phyloP scores from a whole-genome alignment of 2,888 invertebrate genomes.

The Apodemia duryi region DNA sequence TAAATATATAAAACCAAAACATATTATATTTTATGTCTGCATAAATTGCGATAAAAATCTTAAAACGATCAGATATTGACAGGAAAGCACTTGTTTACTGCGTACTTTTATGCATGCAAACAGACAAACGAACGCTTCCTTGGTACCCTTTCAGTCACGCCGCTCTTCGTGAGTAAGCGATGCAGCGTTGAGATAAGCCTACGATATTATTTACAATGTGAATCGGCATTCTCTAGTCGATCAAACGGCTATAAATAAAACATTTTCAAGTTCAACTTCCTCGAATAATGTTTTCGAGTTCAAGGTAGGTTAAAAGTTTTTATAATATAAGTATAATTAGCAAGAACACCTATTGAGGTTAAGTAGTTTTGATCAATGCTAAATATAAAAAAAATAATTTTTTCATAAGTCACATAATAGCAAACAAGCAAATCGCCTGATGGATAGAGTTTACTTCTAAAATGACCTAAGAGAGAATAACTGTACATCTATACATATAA shows the following conservation, averaged over 20 bases:
- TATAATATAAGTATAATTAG: slow-evolving; percentile 13
- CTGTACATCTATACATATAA: too few species aligned
- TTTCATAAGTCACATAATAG: too few species aligned
- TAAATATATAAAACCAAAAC: slow-evolving; percentile 5
- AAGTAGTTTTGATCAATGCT: background rate
- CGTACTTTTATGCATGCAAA: slow-evolving; percentile 46
- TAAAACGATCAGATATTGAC: slow-evolving; percentile 32
- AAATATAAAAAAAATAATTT: too few species aligned
- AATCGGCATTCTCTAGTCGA: slow-evolving; percentile 30
- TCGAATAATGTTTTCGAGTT: slow-evolving; percentile 6
- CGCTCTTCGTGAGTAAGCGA: slow-evolving; percentile 65
- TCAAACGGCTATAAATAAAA: slow-evolving; percentile 33
- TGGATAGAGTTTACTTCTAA: too few species aligned
- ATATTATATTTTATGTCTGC: background rate
- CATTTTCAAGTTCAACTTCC: slow-evolving; percentile 16
- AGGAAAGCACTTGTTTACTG: slow-evolving; percentile 40
- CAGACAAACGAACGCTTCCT: slow-evolving; percentile 50
- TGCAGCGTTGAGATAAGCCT: slow-evolving; percentile 58
- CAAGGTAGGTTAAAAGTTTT: slow-evolving; percentile 7
- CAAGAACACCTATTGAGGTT: background rate
- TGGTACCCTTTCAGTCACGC: slow-evolving; percentile 52
- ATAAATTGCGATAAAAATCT: slow-evolving; percentile 28
- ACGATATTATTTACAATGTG: slow-evolving; percentile 37
- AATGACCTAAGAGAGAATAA: too few species aligned
- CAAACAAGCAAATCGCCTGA: too few species aligned